phyloP scores from a whole-genome alignment of 2,113 vertebrate genomes.

The Tragulus kanchil region DNA sequence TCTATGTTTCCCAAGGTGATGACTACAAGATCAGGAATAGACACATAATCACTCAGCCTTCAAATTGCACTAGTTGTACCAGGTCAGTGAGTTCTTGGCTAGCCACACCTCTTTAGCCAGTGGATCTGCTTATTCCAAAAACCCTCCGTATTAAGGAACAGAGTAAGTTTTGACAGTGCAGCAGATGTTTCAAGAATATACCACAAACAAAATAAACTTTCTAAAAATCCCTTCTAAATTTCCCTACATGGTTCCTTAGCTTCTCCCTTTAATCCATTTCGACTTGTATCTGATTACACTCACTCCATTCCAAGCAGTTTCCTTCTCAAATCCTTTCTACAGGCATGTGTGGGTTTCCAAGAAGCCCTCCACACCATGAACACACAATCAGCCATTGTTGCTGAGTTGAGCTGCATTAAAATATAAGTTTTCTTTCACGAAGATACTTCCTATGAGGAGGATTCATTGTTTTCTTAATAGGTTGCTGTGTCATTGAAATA shows the following conservation, averaged over 20 bases:
- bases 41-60: not conserved
- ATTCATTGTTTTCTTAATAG: constrained; percentile 24
- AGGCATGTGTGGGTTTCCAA: not conserved
- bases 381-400: not conserved
- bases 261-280: not conserved
- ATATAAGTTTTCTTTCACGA: constrained; percentile 49
- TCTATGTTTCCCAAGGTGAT: constrained; percentile 20
- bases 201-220: constrained; percentile 21
- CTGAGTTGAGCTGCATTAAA: not conserved
- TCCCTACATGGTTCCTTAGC: not conserved
- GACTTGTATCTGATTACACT: not conserved
- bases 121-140: not conserved
- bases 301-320: not conserved
- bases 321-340: not conserved
- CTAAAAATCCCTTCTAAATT: not conserved
- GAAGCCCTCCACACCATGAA: not conserved
- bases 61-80: not conserved
- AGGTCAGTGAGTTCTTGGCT: not conserved
- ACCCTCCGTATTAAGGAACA: not conserved
- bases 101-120: not conserved
- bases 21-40: not conserved
- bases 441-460: constrained; percentile 47
- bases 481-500: constrained; percentile 50
- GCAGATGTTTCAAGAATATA: not conserved
- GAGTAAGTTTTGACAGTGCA: not conserved